Conservation (phyloP, 2,888 invertebrate species). For the Teinopalpus imperialis region DNA sequence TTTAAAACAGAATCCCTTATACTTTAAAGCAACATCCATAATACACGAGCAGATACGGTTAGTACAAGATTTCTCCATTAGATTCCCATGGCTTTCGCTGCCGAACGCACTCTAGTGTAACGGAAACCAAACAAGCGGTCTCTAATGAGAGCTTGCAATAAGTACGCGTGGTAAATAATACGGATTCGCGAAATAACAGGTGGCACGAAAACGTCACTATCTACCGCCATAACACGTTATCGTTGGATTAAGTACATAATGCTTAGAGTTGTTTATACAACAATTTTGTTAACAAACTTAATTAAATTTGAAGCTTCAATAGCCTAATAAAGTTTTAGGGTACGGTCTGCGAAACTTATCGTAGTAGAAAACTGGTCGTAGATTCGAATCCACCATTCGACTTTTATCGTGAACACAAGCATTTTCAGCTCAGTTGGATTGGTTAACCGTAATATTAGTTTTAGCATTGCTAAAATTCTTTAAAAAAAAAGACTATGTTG, state of each 20-base stretch:
- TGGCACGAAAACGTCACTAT: conserved; percentile 53
- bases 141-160: conserved; percentile 40
- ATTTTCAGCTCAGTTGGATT: no score
- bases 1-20: no score
- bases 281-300: no score
- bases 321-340: no score
- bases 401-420: no score
- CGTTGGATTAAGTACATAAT: conserved; percentile 28
- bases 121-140: conserved; percentile 34
- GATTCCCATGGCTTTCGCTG: conserved; percentile 53
- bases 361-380: no score
- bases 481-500: no score
- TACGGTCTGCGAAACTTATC: no score
- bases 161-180: conserved; percentile 53
- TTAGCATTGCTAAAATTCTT: no score
- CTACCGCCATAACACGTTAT: conserved; percentile 54
- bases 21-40: conserved; percentile 12
- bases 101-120: conserved; percentile 41
- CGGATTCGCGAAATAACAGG: conserved; percentile 66
- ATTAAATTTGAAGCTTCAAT: no score
- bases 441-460: no score
- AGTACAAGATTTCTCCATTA: conserved; percentile 39
- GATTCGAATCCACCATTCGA: no score
- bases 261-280: conserved; percentile 25
- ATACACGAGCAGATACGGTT: conserved; percentile 8